Conservation (phyloP, 2,888 invertebrate species). For the Caradrina clavipalpis region DNA sequence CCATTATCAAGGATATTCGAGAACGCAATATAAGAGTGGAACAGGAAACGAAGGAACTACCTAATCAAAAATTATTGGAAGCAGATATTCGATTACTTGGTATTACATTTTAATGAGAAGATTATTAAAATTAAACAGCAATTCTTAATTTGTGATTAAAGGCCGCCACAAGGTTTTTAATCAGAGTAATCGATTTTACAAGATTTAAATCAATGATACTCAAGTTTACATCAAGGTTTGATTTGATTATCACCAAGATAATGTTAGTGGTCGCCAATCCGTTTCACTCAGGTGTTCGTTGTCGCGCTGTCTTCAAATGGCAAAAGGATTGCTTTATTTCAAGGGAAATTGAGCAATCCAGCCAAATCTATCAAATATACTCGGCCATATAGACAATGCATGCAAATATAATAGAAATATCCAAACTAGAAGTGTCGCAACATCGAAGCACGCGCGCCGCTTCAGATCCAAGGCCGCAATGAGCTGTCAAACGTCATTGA, state of each 20-base stretch:
- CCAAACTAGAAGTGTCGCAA: conserved; percentile 56
- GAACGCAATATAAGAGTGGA: neutral
- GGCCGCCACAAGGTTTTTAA: conserved; percentile 31
- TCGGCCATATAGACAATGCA: conserved; percentile 24
- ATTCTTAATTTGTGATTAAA: conserved; percentile 38
- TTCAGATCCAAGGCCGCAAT: conserved; percentile 63
- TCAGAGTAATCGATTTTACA: conserved; percentile 17
- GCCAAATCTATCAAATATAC: conserved; percentile 8
- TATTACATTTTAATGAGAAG: conserved; percentile 9
- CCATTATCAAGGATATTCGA: conserved; percentile 22
- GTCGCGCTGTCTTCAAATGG: neutral
- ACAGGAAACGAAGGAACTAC: conserved; percentile 2
- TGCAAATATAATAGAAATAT: conserved; percentile 51
- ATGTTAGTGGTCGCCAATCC: conserved; percentile 4
- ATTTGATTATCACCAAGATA: conserved; percentile 40
- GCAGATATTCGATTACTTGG: conserved; percentile 11
- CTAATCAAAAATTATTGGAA: conserved; percentile 24
- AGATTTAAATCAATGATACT: conserved; percentile 28
- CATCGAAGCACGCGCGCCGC: conserved; percentile 55
- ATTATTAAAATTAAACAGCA: conserved; percentile 28
- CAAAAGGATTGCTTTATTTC: neutral
- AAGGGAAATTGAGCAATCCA: neutral
- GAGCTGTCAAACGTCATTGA: conserved; percentile 71
- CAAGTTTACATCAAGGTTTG: conserved; percentile 21
- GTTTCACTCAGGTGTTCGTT: neutral